Evolutionary conservation across 1,140 invertebrate species (phyloP), one percentile per base, ranked within the genome.

Genomic region (Drosophila ambigua): DNA sequence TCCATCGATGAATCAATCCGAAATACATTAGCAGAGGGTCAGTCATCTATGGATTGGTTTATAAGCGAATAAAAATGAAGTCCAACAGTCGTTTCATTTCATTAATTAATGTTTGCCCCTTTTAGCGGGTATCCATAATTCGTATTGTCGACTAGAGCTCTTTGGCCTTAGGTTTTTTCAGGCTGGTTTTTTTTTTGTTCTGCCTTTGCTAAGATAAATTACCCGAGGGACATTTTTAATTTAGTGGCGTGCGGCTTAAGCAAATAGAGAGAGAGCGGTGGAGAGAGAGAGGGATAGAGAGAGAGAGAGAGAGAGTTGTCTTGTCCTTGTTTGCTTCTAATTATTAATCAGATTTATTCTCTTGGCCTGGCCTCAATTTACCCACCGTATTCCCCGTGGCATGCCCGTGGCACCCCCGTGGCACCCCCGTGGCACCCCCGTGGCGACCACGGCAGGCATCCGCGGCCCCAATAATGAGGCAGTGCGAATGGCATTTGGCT

Each of bases 341-440:
- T 85, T 85, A 85, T 87, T 87, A 87, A 87, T 85, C 82, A 67
- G 73, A 85, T 83, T 83, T 83, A 58, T 69, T 58, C 63, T 55
- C 35, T 50, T 23, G 31, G 16, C 23, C 43, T 26, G 35, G 35
- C 63, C 43, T 48, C 26, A 20, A 20, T 52, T 73, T 41, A 16
- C 16, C 24, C 39, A 7, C 20, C 0, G n/a, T 4, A 9, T 28
- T 15, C 5, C 23, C 8, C 23, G n/a, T 9, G 23, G 11, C 15
- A 9, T 15, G 3, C 23, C 8, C 23, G n/a, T 9, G 23, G 11
- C 15, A 9, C 13, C 39, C n/a, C 52, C 24, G n/a, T 20, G 26
- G 20, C 24, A 7, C 15, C 28, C 9, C 8, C 23, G n/a, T 9
- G 23, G 11, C 15, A 9, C 13, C 39, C n/a, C 52, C 24, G n/a